phyloP scores from a whole-genome alignment of 1,140 invertebrate genomes.

The Rhopalosiphum maidis region DNA sequence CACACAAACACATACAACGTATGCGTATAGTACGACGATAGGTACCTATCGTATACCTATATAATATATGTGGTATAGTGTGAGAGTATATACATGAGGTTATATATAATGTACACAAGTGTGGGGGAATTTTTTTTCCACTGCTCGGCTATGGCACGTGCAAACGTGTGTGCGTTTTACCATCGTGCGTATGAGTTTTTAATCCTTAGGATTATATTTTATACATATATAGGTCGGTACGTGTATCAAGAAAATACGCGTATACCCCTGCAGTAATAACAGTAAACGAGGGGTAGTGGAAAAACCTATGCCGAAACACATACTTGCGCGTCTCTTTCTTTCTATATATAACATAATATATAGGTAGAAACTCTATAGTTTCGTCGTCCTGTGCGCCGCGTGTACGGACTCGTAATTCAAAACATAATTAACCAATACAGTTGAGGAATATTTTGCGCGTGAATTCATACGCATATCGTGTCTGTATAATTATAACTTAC shows the following conservation, averaged over 20 bases:
- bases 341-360: neutral
- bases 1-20: neutral
- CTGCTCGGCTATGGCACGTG: neutral
- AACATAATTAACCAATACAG: neutral
- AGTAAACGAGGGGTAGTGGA: neutral
- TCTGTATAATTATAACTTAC: neutral
- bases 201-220: conserved; percentile 41
- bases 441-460: neutral
- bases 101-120: neutral
- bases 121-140: neutral
- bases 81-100: neutral
- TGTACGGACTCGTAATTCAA: neutral
- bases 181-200: conserved; percentile 53
- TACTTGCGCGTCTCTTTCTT: neutral
- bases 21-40: neutral
- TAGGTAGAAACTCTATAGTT: neutral
- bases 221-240: neutral
- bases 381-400: neutral
- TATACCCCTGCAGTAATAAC: neutral
- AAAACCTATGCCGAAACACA: conserved; percentile 1
- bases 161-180: neutral
- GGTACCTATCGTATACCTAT: neutral
- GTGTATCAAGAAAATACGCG: neutral
- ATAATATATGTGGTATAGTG: neutral
- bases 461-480: neutral